These are phyloP conservation scores for Vollenhovia emeryi DNA, from an alignment of 1,140 invertebrate genomes.

Conservation along the genomic window DNA sequence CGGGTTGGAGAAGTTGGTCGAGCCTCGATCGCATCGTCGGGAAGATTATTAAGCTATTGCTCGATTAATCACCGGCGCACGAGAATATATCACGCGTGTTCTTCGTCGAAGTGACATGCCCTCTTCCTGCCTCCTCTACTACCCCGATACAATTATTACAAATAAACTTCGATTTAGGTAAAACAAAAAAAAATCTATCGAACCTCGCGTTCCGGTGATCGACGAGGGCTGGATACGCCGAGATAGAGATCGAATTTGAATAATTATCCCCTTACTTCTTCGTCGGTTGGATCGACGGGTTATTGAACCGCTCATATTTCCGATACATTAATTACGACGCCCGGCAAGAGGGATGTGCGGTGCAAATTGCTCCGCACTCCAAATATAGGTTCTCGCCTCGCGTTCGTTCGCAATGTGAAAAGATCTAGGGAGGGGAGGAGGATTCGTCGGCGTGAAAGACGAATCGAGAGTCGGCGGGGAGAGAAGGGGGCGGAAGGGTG, in stretches of 20 bases:
- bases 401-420: background rate
- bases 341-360: background rate
- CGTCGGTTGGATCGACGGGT: background rate
- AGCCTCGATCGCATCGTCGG: background rate
- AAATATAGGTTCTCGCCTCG: conserved; percentile 17
- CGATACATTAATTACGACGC: conserved; percentile 28
- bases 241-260: conserved; percentile 25
- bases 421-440: background rate
- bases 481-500: conserved; percentile 9
- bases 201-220: background rate
- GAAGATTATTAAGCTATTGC: background rate
- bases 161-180: conserved; percentile 23
- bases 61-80: conserved; percentile 2
- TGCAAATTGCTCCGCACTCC: conserved; percentile 16
- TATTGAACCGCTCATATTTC: background rate
- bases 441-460: background rate
- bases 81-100: background rate
- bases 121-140: background rate
- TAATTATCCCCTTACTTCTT: conserved; percentile 39
- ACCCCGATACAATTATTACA: background rate
- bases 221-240: background rate
- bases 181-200: conserved; percentile 8
- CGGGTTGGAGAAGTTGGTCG: background rate
- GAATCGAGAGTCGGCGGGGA: conserved; percentile 10
- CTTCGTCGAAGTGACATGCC: conserved; percentile 5